phyloP scores from a whole-genome alignment of 2,113 vertebrate genomes.

The Cranoglanis bouderius region DNA sequence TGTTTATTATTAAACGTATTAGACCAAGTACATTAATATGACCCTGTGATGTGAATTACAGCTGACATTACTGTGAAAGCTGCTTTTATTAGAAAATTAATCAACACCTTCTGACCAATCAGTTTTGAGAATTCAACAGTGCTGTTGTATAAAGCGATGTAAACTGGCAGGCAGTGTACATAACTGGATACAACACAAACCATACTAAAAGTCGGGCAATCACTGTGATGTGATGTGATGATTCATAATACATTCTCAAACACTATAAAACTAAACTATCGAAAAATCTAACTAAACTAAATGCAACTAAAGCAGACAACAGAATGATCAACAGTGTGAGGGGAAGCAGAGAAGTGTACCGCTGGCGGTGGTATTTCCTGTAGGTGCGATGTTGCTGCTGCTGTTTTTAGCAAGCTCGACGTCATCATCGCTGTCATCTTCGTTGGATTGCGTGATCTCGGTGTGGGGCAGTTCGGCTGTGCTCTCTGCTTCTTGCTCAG shows the following conservation, averaged over 20 bases:
- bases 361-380: slow-evolving; percentile 46
- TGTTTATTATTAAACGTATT: too few species aligned
- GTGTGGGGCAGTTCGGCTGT: slow-evolving; percentile 67
- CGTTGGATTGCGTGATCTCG: slow-evolving; percentile 84
- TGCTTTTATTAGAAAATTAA: too few species aligned
- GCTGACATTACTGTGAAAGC: too few species aligned
- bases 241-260: background rate
- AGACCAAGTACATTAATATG: too few species aligned
- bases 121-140: background rate
- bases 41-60: too few species aligned
- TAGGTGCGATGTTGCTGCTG: slow-evolving; percentile 60
- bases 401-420: slow-evolving; percentile 77
- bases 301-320: background rate
- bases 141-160: too few species aligned
- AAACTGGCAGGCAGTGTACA: background rate
- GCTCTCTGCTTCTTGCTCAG: slow-evolving; percentile 86
- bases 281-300: background rate
- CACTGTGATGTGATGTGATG: background rate
- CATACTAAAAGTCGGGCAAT: background rate
- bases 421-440: slow-evolving; percentile 93
- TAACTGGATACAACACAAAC: background rate
- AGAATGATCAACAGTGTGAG: background rate
- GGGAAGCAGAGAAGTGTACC: slow-evolving; percentile 28
- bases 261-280: background rate
- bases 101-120: background rate